phyloP scores from a whole-genome alignment of 2,888 invertebrate genomes.

The Cyrtodaria siliqua region DNA sequence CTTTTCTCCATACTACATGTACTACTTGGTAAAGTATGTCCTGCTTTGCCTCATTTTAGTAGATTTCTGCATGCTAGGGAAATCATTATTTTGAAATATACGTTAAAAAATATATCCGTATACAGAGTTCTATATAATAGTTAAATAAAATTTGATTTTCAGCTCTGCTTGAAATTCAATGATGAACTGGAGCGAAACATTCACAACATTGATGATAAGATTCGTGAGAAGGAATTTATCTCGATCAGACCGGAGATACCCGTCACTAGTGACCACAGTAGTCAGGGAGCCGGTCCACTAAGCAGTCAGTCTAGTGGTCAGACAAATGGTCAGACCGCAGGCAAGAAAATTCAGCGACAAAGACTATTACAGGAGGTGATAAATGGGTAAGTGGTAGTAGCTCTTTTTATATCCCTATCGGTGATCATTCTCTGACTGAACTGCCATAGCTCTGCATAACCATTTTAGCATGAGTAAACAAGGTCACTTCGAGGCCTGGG shows the following conservation, averaged over 20 bases:
- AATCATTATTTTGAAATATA: too few relatives aligned
- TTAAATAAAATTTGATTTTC: slow-evolving; percentile 12
- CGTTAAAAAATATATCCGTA: too few relatives aligned
- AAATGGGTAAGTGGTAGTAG: slow-evolving; percentile 5
- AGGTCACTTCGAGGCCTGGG: too few relatives aligned
- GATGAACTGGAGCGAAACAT: slow-evolving; percentile 29
- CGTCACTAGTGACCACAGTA: neutral
- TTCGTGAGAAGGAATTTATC: slow-evolving; percentile 35
- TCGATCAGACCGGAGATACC: slow-evolving; percentile 13
- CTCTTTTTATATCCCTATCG: neutral
- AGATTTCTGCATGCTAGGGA: too few relatives aligned
- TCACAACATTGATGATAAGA: slow-evolving; percentile 28
- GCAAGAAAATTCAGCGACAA: slow-evolving; percentile 14
- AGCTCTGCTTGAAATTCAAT: slow-evolving; percentile 45
- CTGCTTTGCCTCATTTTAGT: too few relatives aligned
- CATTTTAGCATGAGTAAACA: too few relatives aligned
- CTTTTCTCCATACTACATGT: too few relatives aligned
- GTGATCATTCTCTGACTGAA: too few relatives aligned
- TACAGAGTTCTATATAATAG: too few relatives aligned
- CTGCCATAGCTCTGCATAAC: too few relatives aligned
- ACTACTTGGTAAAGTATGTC: too few relatives aligned
- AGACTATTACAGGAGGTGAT: slow-evolving; percentile 17
- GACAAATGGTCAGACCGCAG: neutral
- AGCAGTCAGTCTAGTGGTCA: slow-evolving; percentile 5
- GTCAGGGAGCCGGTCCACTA: neutral